Evolutionary conservation across 2,888 invertebrate species (phyloP).

Genomic region (Oligia fasciuncula): DNA sequence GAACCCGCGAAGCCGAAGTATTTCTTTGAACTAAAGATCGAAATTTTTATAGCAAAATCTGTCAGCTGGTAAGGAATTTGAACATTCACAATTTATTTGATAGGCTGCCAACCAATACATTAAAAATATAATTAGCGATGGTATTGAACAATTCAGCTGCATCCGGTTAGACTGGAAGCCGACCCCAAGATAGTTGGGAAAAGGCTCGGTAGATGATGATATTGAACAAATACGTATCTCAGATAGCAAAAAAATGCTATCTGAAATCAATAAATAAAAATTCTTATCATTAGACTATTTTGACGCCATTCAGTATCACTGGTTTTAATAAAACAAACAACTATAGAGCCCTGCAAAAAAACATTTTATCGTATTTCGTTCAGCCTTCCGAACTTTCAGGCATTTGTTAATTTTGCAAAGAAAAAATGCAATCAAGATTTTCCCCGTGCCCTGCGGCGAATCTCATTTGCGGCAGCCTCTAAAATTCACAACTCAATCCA

Average conservation of each 20-base stretch:
- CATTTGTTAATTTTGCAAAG: neutral
- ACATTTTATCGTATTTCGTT: constrained; percentile 2
- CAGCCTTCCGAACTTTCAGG: neutral
- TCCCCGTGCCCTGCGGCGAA: constrained; percentile 32
- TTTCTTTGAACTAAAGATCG: constrained; percentile 31
- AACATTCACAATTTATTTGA: constrained; percentile 21
- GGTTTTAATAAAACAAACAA: neutral
- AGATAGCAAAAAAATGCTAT: too few relatives aligned
- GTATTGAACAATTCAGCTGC: neutral
- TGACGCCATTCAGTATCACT: neutral
- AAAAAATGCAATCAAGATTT: constrained; percentile 41
- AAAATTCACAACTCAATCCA: constrained; percentile 29
- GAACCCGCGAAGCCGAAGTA: neutral
- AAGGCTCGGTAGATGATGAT: neutral
- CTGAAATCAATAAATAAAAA: neutral
- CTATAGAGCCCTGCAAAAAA: neutral
- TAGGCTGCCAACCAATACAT: constrained; percentile 26
- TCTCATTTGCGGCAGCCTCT: constrained; percentile 29
- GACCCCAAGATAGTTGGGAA: neutral
- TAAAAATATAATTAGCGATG: constrained; percentile 10
- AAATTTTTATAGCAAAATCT: constrained; percentile 1
- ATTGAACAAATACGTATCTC: neutral
- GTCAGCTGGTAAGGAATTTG: constrained; percentile 20
- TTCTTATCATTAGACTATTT: neutral
- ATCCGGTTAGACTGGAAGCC: neutral